Evolutionary conservation across 1,140 invertebrate genomes (phyloP), one percentile per base, ranked within the genome.

Genomic region (Papilio polyxenes): DNA sequence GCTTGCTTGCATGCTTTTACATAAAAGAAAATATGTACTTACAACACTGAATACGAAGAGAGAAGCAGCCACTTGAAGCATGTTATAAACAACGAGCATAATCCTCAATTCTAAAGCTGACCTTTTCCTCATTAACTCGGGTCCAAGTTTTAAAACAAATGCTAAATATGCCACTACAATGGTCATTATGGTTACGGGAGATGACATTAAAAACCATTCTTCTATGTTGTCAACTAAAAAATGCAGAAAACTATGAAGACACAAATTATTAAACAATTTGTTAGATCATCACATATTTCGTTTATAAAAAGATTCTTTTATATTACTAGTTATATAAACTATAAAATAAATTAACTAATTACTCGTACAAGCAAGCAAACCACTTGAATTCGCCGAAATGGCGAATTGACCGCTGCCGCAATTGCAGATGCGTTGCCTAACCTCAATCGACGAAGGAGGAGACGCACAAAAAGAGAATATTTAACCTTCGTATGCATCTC

Each of bases 121-220:
- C 56, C 95, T 91, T 83, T 96, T 90, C 83, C 95, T 95, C 97
- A 97, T 97, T 44, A 95, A 93, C 75, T 87, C 88, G 56, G 96
- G 96, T 13, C 96, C 97, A 5, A 96, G 31, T 44, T 94, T 93
- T 83, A 96, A 93, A 20, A 96, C 95, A 74, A 96, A 95, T 48
- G 93, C 85, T 69, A 96, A 90, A 85, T 96, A 96, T 56, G 91
- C 89, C 11, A 95, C 82, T 81, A 95, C 92, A 84, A 96, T 93
- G 37, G 92, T 84, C 37, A 95, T 82, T 4, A 96, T 94, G 20
- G 96, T 96, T 82, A 95, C 90, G 20, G 96, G 96, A 72, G 94
- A 95, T 62, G 93, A 89, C 96, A 97, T 97, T 17, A 97, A 95
- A 37, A 20, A 82, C 75, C 49, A 17, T 78, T 62, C 59, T 10